Conservation (phyloP, 2,797 vertebrate species). For the Sebastes trivittatus region DNA sequence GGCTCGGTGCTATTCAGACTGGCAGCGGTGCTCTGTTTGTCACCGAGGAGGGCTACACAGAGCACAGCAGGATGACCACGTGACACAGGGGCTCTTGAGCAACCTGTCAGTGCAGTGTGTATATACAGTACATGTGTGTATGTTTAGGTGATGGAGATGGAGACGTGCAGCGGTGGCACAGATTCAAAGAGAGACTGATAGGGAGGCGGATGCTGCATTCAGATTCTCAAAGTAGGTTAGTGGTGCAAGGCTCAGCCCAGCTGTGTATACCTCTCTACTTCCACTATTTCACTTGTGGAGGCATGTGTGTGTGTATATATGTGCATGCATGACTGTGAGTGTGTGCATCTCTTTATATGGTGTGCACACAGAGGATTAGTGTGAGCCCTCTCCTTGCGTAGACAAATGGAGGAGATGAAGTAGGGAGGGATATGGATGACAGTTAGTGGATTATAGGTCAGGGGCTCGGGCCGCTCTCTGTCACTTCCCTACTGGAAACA, state of each 20-base stretch:
- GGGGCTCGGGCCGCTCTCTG: constrained; percentile 40
- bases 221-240: constrained; percentile 75
- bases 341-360: constrained; percentile 51
- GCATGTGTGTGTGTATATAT: not conserved
- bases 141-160: constrained; percentile 18
- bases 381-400: constrained; percentile 29
- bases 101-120: constrained; percentile 43
- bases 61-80: constrained; percentile 19
- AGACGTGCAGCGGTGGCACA: constrained; percentile 36
- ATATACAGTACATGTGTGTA: not conserved
- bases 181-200: constrained; percentile 48
- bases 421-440: constrained; percentile 54
- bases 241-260: constrained; percentile 61
- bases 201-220: constrained; percentile 53
- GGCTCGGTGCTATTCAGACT: not conserved
- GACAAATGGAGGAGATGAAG: constrained; percentile 70
- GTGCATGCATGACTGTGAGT: constrained; percentile 5
- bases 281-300: constrained; percentile 45
- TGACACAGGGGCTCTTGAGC: constrained; percentile 18
- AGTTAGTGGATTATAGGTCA: constrained; percentile 73
- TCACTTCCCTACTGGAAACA: constrained; percentile 33
- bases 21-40: constrained; percentile 24
- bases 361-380: constrained; percentile 59
- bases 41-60: constrained; percentile 9
- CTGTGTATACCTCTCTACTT: constrained; percentile 65